Evolutionary conservation across 2,797 vertebrate genomes (phyloP), one percentile per base, ranked within the genome.

Genomic region (Protonibea diacanthus): DNA sequence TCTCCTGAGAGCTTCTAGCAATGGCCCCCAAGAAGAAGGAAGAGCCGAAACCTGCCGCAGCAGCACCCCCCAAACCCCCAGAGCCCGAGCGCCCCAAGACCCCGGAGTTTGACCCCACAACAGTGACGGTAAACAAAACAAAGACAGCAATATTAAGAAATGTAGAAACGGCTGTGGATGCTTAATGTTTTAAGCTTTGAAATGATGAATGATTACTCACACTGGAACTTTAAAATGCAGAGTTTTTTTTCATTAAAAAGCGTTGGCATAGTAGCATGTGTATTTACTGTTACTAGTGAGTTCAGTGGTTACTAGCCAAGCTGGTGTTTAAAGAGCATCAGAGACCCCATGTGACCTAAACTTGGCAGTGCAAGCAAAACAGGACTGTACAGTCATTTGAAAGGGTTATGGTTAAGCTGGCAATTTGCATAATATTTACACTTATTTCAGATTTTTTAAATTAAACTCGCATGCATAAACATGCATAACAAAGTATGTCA

Each of bases 21-120:
- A 99, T 99, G 98, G 94, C 98, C 48, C 97, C 97, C 12, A 99
- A 98, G 92, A 99, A 99, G 95, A 99, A 99, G 65, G 97, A 97
- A 75, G 97, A 97, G 9, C 91, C 97, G 1, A 98, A 98, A 81
- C 92, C 96, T 0, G 95, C 91, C 3, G 86, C 94, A 2, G 52
- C 87, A 27, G 77, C 60, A 4, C 64, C 94, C 0, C 92, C 95
- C 0, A 95, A 96, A 1, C 89, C 95, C 5, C 92, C 95, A 1
- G 96, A 96, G 75, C 96, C 97, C 0, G 97, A 97, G 69, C 94
- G 86, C 21, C 96, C 94, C 52, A 99, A 99, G 91, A 97, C 97
- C 82, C 92, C 92, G 0, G 95, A 92, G 20, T 99, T 99, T 73
- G 97, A 99, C 85, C 94, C 96, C 1, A 86, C 97, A 10, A 91